Conservation (phyloP, 2,113 vertebrate genomes). For the Coptodon rendalli region DNA sequence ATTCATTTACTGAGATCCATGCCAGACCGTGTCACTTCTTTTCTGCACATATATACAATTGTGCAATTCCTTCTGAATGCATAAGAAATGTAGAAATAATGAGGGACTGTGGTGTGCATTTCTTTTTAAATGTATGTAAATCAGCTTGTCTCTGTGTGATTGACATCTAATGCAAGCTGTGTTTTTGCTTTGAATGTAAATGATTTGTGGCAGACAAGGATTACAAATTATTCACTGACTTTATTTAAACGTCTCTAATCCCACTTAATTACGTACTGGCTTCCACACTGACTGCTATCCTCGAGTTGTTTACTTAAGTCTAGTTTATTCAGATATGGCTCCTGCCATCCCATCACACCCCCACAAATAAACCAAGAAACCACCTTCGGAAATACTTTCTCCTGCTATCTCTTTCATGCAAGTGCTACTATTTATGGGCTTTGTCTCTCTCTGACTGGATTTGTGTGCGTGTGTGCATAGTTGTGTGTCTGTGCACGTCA, state of each 20-base stretch:
- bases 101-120: background rate
- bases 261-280: constrained; percentile 22
- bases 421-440: constrained; percentile 45
- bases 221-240: constrained; percentile 17
- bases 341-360: constrained; percentile 34
- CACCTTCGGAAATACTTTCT: constrained; percentile 30
- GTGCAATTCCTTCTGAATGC: background rate
- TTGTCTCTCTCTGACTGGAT: constrained; percentile 23
- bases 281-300: background rate
- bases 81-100: background rate
- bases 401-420: constrained; percentile 34
- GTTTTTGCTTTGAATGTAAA: background rate
- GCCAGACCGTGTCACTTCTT: constrained; percentile 7
- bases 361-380: constrained; percentile 33
- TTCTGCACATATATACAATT: background rate
- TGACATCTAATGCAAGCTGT: background rate
- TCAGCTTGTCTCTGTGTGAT: background rate
- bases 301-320: constrained; percentile 33
- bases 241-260: constrained; percentile 49
- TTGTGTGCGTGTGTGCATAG: background rate
- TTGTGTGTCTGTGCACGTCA: background rate
- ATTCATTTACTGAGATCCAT: constrained; percentile 21
- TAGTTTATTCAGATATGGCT: constrained; percentile 37
- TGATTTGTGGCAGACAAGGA: constrained; percentile 8
- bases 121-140: background rate